Conservation (phyloP, 2,113 vertebrate species). For the Thalassarche chlororhynchos region DNA sequence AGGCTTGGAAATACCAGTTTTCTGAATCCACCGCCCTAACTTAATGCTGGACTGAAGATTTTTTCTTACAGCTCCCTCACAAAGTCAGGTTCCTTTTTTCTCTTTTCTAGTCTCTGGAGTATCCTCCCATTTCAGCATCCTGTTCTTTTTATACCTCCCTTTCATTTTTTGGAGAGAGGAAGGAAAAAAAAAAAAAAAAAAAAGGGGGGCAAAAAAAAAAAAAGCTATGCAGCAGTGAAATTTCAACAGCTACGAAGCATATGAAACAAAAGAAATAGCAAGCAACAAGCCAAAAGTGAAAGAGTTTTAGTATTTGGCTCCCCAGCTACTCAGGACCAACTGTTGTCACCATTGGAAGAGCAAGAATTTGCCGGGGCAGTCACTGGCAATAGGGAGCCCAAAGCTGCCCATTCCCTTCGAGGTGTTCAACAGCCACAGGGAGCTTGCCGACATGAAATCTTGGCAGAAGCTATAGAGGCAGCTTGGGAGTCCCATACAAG, state of each 20-base stretch:
- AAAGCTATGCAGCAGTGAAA: neutral
- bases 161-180: neutral
- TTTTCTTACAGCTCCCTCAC: neutral
- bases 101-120: neutral
- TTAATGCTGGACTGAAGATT: neutral
- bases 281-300: neutral
- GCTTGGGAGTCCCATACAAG: neutral
- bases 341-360: accelerated
- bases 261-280: neutral
- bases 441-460: accelerated
- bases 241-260: neutral
- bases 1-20: neutral
- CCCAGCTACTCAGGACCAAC: neutral
- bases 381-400: accelerated
- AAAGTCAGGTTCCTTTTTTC: neutral
- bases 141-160: neutral
- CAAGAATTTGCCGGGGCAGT: accelerated
- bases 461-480: neutral
- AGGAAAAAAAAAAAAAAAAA: too few relatives aligned
- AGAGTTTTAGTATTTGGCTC: neutral
- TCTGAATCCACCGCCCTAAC: neutral
- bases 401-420: neutral
- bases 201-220: accelerated
- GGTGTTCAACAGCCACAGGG: neutral
- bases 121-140: neutral